These are phyloP conservation scores for Ectropis grisescens DNA, from an alignment of 1,140 invertebrate species.

Conservation along the genomic window DNA sequence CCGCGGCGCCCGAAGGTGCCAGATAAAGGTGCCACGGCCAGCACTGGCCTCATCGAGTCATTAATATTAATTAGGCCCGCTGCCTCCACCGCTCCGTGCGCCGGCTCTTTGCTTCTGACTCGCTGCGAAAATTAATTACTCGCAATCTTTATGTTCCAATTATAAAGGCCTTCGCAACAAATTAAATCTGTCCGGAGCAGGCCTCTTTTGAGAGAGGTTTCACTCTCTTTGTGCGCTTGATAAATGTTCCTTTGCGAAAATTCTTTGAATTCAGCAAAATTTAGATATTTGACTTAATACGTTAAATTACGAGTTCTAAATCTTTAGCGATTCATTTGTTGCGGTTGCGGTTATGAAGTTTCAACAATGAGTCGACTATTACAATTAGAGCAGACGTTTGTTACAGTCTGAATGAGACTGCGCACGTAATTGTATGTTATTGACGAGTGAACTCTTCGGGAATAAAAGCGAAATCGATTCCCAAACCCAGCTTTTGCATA, in stretches of 20 bases:
- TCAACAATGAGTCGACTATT: constrained; percentile 30
- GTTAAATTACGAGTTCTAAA: constrained; percentile 37
- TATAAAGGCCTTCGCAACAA: constrained; percentile 70
- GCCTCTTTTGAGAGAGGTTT: constrained; percentile 64
- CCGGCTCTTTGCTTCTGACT: constrained; percentile 63
- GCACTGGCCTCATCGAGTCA: constrained; percentile 31
- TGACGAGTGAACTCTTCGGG: constrained; percentile 22
- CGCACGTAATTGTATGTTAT: constrained; percentile 61
- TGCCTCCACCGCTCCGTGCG: constrained; percentile 36
- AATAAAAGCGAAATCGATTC: constrained; percentile 63
- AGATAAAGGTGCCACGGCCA: constrained; percentile 32
- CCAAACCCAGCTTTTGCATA: constrained; percentile 60
- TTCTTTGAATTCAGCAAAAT: constrained; percentile 58
- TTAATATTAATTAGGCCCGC: constrained; percentile 68
- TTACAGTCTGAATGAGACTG: constrained; percentile 29
- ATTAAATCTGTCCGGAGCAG: constrained; percentile 68
- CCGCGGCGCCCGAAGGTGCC: constrained; percentile 30
- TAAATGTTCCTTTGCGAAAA: constrained; percentile 59
- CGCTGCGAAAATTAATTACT: constrained; percentile 69
- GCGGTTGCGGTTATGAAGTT: constrained; percentile 19
- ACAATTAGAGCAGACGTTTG: constrained; percentile 33
- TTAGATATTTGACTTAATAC: constrained; percentile 62
- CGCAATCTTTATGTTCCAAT: constrained; percentile 70
- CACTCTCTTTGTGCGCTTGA: constrained; percentile 67
- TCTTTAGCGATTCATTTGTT: constrained; percentile 17